Evolutionary conservation across 1,140 invertebrate genomes (phyloP), one percentile per base, ranked within the genome.

Genomic region (Apis florea): DNA sequence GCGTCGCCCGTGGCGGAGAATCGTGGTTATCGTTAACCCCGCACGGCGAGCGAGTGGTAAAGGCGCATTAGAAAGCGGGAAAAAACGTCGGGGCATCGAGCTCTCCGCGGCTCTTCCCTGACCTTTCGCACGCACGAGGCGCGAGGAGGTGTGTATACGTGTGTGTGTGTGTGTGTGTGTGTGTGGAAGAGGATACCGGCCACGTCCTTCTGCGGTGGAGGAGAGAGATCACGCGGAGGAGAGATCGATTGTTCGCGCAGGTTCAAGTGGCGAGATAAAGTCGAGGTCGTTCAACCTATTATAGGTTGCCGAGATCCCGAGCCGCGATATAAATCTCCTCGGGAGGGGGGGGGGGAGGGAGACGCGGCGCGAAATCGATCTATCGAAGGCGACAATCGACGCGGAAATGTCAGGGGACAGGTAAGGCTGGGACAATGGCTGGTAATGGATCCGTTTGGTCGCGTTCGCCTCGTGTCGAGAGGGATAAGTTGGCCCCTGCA

Each of bases 201-300:
- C 68, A 63, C 83, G 86, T 88, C 79, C 82, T 87, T 86, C 85
- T 79, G 69, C 69, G 58, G 85, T 54, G 79, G 59, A 63, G 54
- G 82, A 61, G 54, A 71, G 64, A 58, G 83, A 81, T 87, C 78
- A 67, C 79, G 31, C 19, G 54, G 13, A 19, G 15, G 75, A 53
- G 85, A 88, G 86, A 88, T 88, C 86, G 86, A 88, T 88, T 87
- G 86, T 88, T 88, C 83, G 70, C 79, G 70, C 70, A 83, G 85
- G 86, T 88, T 87, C 85, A 82, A 88, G 86, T 83, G 77, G 49
- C 73, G 54, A 82, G 88, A 90, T 90, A 90, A 88, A 87, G 72
- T 83, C 84, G 88, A 87, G 90, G 90, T 87, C 86, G 81, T 90
- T 90, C 85, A 88, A 87, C 86, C 88, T 86, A 83, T 86, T 88